Evolutionary conservation across 2,888 invertebrate species (phyloP).

Genomic region (Scaptomyza tumidula): DNA sequence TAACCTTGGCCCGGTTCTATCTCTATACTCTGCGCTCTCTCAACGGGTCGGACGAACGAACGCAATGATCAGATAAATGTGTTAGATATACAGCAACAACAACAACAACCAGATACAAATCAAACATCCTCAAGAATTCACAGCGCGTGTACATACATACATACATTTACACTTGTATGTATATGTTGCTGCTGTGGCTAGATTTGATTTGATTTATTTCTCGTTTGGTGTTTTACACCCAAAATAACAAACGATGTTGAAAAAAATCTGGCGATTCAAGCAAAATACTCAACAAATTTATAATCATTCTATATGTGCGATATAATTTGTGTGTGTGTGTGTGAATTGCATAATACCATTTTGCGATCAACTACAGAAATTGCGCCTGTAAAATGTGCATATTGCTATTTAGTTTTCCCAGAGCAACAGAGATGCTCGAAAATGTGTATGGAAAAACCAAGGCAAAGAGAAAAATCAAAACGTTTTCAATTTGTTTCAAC

Average conservation of each 20-base stretch:
- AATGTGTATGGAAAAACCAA: constrained; percentile 38
- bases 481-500: constrained; percentile 20
- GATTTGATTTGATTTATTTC: constrained; percentile 79
- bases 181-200: constrained; percentile 54
- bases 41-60: constrained; percentile 42
- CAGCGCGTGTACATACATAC: constrained; percentile 52
- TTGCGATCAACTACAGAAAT: constrained; percentile 43
- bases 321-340: constrained; percentile 30
- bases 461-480: constrained; percentile 4
- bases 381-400: constrained; percentile 47
- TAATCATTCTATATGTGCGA: constrained; percentile 71
- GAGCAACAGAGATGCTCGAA: not conserved
- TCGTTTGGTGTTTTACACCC: constrained; percentile 79
- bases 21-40: constrained; percentile 56
- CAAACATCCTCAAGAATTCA: constrained; percentile 77
- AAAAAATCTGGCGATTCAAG: constrained; percentile 71
- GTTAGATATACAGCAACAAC: constrained; percentile 33
- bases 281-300: constrained; percentile 38
- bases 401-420: constrained; percentile 62
- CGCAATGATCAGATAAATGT: constrained; percentile 26
- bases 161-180: not conserved
- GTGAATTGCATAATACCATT: constrained; percentile 74
- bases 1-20: constrained; percentile 82
- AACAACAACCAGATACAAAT: constrained; percentile 53
- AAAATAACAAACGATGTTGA: constrained; percentile 75